Base-by-base conservation (phyloP, 1,140 invertebrate species). In the Lepidotrigona ventralis region DNA sequence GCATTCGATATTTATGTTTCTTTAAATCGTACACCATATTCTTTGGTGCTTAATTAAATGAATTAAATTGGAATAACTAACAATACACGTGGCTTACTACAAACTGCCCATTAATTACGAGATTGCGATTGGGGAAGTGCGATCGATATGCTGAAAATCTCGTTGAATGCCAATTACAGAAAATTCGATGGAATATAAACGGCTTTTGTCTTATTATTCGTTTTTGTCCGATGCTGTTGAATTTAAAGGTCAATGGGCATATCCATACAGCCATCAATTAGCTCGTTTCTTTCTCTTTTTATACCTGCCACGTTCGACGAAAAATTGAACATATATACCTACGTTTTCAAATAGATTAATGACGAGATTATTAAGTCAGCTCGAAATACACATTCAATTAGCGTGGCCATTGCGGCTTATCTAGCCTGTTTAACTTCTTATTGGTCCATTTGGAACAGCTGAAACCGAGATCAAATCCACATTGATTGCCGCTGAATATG, bases 321-420 rank as follows among this genome's bases (percentile, higher is more conserved):
- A 39, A 3, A 4, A 39, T 70, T 39, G 29, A 21, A n/a, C 66
- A 21, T 39, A 21, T 39, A 33, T 26, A 39, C 8, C 39, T 46
- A 46, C 6, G 39, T 29, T 53, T 54, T 54, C 21, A 72, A 72
- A 15, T 29, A 54, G 71, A 51, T 72, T 54, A 72, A 72, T 1
- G 29, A 21, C 19, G 15, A 33, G 64, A 29, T 29, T 39, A 33
- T 39, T 72, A 46, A 46, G 39, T 51, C 21, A 21, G 9, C n/a
- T 23, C 15, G 71, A 39, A n/a, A 58, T 54, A 39, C 72, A 29
- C 58, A 56, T 56, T 74, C 51, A 58, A 74, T 74, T 21, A 58
- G 29, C 19, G 9, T 2, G n/a, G 11, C 56, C 33, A 15, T 58
- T 73, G 33, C 53, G 17, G 26, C 11, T 58, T 39, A 33, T 23